Percentiles rank a stretch among this genome's conserved stretches.
Conservation (phyloP, 2,113 vertebrate species). For the Atlantisia rogersi region DNA sequence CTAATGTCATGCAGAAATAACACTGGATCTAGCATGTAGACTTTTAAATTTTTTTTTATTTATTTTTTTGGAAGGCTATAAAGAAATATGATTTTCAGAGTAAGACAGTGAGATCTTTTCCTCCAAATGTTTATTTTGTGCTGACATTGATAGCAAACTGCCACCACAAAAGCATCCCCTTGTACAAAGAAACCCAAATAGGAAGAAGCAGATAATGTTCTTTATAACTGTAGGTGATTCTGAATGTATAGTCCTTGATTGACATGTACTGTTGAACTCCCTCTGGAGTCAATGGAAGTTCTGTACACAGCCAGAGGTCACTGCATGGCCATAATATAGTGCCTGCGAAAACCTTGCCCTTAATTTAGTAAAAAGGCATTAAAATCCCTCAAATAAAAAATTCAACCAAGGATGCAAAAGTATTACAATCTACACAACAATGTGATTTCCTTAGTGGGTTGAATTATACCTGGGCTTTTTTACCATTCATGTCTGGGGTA, state of each 20-base stretch:
- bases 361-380: conserved; percentile 16
- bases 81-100: neutral
- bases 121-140: neutral
- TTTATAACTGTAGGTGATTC: conserved; percentile 20
- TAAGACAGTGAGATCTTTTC: neutral
- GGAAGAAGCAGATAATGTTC: neutral
- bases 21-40: neutral
- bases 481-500: neutral
- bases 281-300: conserved; percentile 33
- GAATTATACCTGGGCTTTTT: neutral
- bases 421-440: neutral
- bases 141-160: neutral
- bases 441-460: neutral
- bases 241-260: conserved; percentile 14
- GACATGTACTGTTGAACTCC: neutral
- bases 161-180: neutral
- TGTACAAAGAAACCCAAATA: neutral
- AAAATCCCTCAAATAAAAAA: conserved; percentile 21
- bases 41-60: neutral
- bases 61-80: neutral
- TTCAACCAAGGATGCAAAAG: neutral
- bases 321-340: neutral
- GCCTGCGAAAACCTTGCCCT: neutral
- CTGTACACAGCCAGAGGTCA: conserved; percentile 48
- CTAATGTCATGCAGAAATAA: conserved; percentile 68